Base-by-base conservation (phyloP, 2,888 invertebrate species). In the Hydrotaea cyrtoneurina region DNA sequence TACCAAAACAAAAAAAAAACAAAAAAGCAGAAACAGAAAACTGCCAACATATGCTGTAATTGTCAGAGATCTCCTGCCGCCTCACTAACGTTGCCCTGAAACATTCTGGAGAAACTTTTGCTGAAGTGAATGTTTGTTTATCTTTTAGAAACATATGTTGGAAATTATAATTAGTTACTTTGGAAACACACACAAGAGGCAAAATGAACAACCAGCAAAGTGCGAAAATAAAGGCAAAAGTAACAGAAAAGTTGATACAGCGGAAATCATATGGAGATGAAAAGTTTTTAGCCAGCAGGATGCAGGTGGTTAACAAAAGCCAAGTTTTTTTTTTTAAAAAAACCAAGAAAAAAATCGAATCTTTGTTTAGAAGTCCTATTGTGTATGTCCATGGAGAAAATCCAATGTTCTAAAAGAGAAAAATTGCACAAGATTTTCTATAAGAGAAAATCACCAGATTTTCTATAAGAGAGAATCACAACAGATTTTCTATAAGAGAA, bases 121-220 rank as follows among this genome's bases (percentile, higher is more conserved):
- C 13, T 15, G 23, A 69, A 69, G 69, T 69, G 43, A 69, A 69
- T 69, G 69, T 69, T 69, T 69, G 69, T 69, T 69, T 69, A 69
- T 69, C 69, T 69, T 69, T 69, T 23, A n/a, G 69, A 43, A 69
- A 69, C 69, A 69, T 69, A 69, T 69, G 69, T 69, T 46, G 69
- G 69, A 69, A 69, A 69, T 69, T 69, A 69, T 69, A 69, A 69
- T 69, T 69, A 69, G 69, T 69, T 69, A 69, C 69, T 69, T 62
- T 69, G 46, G 69, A 17, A 66, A 66, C 17, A 43, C 66, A 55
- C 21, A 39, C 39, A 39, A 21, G 46, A 69, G 69, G 23, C 46
- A 43, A 46, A 69, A 46, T n/a, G 69, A 46, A 23, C 43, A 69
- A 2, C 55, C 39, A 59, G 15, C 21, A 21, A 19, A 21, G 11